phyloP scores from a whole-genome alignment of 2,797 vertebrate genomes.

The Nothura maculosa region DNA sequence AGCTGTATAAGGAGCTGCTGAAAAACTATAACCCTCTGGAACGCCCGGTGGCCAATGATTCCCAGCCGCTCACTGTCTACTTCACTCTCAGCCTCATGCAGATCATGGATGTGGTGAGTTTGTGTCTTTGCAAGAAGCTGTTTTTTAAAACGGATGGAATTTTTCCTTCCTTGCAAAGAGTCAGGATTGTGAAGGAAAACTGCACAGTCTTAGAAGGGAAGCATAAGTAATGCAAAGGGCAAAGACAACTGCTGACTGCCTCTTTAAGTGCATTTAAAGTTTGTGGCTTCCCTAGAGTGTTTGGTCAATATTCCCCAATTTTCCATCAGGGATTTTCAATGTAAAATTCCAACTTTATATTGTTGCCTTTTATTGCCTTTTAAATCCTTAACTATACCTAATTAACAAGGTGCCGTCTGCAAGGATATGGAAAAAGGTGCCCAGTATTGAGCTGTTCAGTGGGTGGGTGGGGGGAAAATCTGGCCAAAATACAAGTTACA shows the following conservation, averaged over 20 bases:
- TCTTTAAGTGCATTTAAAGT: not conserved
- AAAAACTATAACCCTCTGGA: conserved; percentile 98
- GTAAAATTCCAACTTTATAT: not conserved
- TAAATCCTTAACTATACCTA: not conserved
- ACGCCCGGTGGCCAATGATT: conserved; percentile 95
- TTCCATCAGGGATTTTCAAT: not conserved
- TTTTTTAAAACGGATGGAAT: not conserved
- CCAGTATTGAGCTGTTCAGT: not conserved
- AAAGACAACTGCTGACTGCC: not conserved
- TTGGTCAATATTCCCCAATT: not conserved
- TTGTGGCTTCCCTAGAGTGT: not conserved
- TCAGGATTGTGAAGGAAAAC: not conserved
- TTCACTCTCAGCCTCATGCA: conserved; percentile 93
- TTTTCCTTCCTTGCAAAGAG: not conserved
- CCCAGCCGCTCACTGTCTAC: conserved; percentile 91
- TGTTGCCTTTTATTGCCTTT: not conserved
- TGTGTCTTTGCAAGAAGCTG: not conserved
- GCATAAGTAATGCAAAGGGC: not conserved
- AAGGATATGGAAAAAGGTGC: not conserved
- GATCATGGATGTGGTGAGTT: conserved; percentile 97
- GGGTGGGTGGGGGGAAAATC: not conserved
- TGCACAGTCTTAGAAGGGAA: not conserved
- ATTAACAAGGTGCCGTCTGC: not conserved
- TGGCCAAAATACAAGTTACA: not conserved
- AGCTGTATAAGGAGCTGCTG: conserved; percentile 93